Conservation (phyloP, 2,797 vertebrate genomes). For the Rhinella marina region DNA sequence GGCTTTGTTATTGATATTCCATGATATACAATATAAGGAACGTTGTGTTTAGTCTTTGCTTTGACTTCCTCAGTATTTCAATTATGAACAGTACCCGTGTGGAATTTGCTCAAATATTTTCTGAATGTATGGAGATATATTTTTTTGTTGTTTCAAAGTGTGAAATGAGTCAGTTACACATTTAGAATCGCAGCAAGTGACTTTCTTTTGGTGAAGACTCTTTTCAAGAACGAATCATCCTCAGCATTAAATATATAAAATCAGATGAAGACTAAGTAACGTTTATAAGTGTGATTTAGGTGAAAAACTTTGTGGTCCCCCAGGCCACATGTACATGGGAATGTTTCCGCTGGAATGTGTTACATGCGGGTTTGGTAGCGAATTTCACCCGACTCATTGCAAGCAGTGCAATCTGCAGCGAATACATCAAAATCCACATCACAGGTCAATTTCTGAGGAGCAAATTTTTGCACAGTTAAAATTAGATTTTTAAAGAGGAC, state of each 20-base stretch:
- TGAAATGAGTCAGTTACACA: not conserved
- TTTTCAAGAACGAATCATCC: not conserved
- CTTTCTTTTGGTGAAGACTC: not conserved
- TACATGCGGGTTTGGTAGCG: too few species aligned
- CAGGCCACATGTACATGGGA: too few species aligned
- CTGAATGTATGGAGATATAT: not conserved
- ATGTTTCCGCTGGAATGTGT: too few species aligned
- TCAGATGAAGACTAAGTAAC: not conserved
- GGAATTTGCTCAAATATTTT: not conserved
- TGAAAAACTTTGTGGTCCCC: not conserved
- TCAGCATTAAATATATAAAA: not conserved
- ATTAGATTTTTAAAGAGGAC: too few species aligned
- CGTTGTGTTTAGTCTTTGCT: conserved; percentile 8
- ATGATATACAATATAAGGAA: conserved; percentile 3
- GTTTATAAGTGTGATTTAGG: not conserved
- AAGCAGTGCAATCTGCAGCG: too few species aligned
- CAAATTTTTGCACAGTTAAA: too few species aligned
- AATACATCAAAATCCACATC: too few species aligned
- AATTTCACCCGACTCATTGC: too few species aligned
- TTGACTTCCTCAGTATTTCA: not conserved
- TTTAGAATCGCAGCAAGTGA: not conserved
- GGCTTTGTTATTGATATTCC: conserved; percentile 11
- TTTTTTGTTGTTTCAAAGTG: not conserved
- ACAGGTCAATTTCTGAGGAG: too few species aligned
- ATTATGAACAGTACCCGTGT: not conserved